A percentile compares a stretch with the other conserved stretches of the same genome.
Evolutionary conservation across 2,113 vertebrate genomes (phyloP).

Genomic region (Acrocephalus arundinaceus): DNA sequence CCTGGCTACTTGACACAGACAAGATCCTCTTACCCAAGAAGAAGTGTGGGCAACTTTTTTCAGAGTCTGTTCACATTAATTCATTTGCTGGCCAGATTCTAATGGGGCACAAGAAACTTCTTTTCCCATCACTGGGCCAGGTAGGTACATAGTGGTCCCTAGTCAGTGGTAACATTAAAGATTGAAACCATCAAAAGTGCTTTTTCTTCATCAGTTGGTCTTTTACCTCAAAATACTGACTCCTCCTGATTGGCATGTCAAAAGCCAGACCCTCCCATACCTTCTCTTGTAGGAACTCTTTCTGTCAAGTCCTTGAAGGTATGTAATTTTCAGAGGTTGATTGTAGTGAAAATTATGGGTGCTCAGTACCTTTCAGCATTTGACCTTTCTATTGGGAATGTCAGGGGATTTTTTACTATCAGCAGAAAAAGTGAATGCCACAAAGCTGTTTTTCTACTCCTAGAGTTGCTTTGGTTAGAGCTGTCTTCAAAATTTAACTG

Average conservation of each 20-base stretch:
- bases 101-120: background rate
- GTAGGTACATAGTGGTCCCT: background rate
- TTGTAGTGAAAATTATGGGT: background rate
- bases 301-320: background rate
- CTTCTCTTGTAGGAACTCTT: background rate
- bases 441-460: background rate
- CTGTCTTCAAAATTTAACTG: background rate
- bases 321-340: background rate
- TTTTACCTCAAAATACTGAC: background rate
- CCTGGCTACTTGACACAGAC: background rate
- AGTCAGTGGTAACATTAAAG: background rate
- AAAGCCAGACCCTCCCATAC: background rate
- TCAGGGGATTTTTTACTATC: background rate
- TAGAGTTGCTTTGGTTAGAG: background rate
- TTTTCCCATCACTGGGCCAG: background rate
- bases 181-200: background rate
- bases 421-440: background rate
- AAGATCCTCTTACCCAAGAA: background rate
- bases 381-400: background rate
- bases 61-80: background rate
- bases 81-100: background rate
- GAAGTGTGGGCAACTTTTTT: background rate
- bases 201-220: background rate
- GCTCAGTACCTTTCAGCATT: background rate
- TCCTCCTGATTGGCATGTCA: background rate